Conservation (phyloP, 2,888 invertebrate species). For the Chloroclystis v-ata region DNA sequence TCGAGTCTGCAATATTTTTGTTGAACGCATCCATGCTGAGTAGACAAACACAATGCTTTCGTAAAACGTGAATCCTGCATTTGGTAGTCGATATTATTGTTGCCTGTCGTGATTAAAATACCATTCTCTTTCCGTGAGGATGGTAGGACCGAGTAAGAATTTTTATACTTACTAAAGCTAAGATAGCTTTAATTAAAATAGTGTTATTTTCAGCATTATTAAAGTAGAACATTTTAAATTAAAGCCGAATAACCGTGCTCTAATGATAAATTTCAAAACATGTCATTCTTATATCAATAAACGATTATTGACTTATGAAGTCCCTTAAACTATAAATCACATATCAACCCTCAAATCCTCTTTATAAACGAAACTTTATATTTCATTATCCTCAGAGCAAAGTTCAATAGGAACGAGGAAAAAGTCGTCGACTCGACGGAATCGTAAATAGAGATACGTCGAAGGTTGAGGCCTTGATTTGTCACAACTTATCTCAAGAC, state of each 20-base stretch:
- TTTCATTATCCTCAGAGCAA: constrained; percentile 37
- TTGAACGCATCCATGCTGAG: not conserved
- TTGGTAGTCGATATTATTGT: not conserved
- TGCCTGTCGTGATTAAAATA: too few relatives aligned
- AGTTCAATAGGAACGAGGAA: constrained; percentile 36
- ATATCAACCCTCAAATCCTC: constrained; percentile 17
- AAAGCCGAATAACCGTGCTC: too few relatives aligned
- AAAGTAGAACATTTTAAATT: too few relatives aligned
- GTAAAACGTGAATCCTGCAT: not conserved
- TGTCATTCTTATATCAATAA: too few relatives aligned
- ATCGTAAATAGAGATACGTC: constrained; percentile 38
- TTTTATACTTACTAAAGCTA: too few relatives aligned
- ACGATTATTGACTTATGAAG: not conserved
- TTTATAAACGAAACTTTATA: constrained; percentile 37
- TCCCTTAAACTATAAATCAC: not conserved
- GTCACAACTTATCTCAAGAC: constrained; percentile 49
- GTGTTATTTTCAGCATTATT: too few relatives aligned
- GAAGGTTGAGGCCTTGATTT: constrained; percentile 46
- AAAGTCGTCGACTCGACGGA: constrained; percentile 33
- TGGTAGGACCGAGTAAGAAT: too few relatives aligned
- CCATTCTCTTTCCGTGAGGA: too few relatives aligned
- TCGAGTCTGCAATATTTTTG: not conserved
- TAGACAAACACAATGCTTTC: not conserved
- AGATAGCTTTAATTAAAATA: too few relatives aligned
- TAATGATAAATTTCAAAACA: too few relatives aligned